Base-by-base conservation (phyloP, 1,140 invertebrate genomes). In the Drosophila mayri region DNA sequence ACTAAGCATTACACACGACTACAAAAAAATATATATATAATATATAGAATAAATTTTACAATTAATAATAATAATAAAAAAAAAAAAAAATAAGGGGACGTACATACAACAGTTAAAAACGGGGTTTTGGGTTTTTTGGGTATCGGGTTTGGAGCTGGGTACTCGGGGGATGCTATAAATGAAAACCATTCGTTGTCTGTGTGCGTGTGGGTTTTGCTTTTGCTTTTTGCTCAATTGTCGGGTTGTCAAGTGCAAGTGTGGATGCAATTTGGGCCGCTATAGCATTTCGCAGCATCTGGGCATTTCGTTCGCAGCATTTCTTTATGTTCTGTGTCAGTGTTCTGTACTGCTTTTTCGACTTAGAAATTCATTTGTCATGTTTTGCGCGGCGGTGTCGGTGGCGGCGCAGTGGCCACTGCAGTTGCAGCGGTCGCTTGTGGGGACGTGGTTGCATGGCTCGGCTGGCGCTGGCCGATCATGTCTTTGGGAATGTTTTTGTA, bases 401-500 rank as follows among this genome's bases (percentile, higher is more conserved):
- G 92, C 63, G 91, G 91, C 65, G 81, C 80, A 72, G 68, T 50
- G 41, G 80, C 64, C 44, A 68, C 52, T 49, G 58, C 44, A n/a
- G 44, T n/a, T 2, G 60, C 30, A 6, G 49, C 47, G 12, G 49
- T 14, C n/a, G 66, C 47, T 32, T 41, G 41, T 35, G 66, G 32
- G 28, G 65, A 40, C 30, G 38, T 25, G 25, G 28, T 14, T 61
- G 62, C 71, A 75, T 66, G 73, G 72, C 52, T 62, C 41, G 72
- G 55, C 65, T 85, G 79, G 72, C 79, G 80, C 72, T 74, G 63
- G 52, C 79, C 79, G 74, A 72, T 92, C 81, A 92, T 87, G 87
- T 92, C 92, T 92, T 92, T 92, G 90, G 90, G 92, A 92, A 92
- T 92, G 92, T 92, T 92, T 91, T 92, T 92, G 88, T 92, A 92